These are phyloP conservation scores for Dasysyrphus albostriatus DNA, from an alignment of 2,888 invertebrate species.

Conservation along the genomic window DNA sequence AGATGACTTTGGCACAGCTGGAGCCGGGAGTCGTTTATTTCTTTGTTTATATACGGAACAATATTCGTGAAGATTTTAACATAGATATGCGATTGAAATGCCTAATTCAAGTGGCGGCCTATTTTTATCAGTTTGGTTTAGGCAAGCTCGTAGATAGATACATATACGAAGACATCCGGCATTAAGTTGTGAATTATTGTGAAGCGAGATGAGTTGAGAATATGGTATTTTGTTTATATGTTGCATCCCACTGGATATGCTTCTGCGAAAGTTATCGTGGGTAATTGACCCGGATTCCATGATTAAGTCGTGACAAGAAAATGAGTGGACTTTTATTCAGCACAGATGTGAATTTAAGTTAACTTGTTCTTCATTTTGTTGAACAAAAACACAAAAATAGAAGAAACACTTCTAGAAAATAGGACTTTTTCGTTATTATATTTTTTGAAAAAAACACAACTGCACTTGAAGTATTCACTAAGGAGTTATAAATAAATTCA, in stretches of 20 bases:
- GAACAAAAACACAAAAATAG: background rate
- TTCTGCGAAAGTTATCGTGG: conserved; percentile 35
- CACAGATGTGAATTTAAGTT: background rate
- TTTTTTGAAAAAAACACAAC: no score
- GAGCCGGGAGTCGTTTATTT: conserved; percentile 41
- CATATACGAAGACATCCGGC: conserved; percentile 31
- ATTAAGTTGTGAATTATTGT: conserved; percentile 48
- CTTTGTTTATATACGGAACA: conserved; percentile 12
- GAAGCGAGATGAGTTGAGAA: conserved; percentile 9
- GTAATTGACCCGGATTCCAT: conserved; percentile 33
- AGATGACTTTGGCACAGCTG: conserved; percentile 65
- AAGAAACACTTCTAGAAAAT: no score
- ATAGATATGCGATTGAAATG: conserved; percentile 71
- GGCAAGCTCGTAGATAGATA: background rate
- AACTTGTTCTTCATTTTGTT: background rate
- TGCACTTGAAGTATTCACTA: no score
- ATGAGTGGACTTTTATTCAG: background rate
- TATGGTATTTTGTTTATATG: background rate
- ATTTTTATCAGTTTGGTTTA: conserved; percentile 12
- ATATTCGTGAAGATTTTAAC: conserved; percentile 72
- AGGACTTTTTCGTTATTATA: no score
- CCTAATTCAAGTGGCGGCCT: conserved; percentile 66
- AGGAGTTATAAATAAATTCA: no score
- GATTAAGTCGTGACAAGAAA: conserved; percentile 22
- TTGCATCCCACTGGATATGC: conserved; percentile 5